Evolutionary conservation across 1,140 invertebrate genomes (phyloP).

Genomic region (Drosophila subpulchrella): DNA sequence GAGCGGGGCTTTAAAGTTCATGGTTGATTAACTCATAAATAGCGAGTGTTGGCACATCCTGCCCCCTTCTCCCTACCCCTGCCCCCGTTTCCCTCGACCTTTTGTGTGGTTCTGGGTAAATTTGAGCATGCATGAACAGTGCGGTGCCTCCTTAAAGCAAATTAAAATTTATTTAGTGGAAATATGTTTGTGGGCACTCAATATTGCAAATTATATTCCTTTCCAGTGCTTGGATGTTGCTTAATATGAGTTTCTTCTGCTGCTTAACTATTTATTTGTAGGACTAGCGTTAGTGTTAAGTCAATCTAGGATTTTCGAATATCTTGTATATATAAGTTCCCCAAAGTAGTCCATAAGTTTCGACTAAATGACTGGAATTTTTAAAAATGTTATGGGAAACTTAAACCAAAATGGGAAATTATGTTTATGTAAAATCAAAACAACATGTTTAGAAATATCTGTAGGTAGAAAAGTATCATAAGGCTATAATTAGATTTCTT

Average conservation of each 20-base stretch:
- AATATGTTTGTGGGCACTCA: slow-evolving; percentile 49
- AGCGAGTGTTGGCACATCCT: slow-evolving; percentile 49
- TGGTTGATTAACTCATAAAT: slow-evolving; percentile 71
- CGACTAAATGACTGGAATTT: too few relatives aligned
- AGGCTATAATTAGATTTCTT: too few relatives aligned
- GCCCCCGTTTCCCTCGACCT: slow-evolving; percentile 9
- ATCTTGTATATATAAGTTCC: neutral
- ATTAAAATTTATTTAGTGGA: slow-evolving; percentile 70
- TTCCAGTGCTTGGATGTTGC: neutral
- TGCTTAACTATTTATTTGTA: neutral
- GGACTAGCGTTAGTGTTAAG: neutral
- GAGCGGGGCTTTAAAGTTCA: slow-evolving; percentile 51
- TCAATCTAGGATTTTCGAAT: too few relatives aligned
- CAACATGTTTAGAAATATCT: too few relatives aligned
- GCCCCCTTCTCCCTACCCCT: neutral
- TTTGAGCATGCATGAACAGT: slow-evolving; percentile 47
- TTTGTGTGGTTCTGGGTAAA: slow-evolving; percentile 22
- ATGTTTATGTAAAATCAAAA: too few relatives aligned
- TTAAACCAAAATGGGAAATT: too few relatives aligned
- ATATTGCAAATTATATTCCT: slow-evolving; percentile 31
- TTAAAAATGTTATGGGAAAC: too few relatives aligned
- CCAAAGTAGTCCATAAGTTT: too few relatives aligned
- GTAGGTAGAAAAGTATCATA: too few relatives aligned
- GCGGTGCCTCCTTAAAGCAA: slow-evolving; percentile 45
- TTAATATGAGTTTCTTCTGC: neutral